Evolutionary conservation across 2,113 vertebrate species (phyloP), one percentile per base, ranked within the genome.

Genomic region (Gnathonemus longibarbis): DNA sequence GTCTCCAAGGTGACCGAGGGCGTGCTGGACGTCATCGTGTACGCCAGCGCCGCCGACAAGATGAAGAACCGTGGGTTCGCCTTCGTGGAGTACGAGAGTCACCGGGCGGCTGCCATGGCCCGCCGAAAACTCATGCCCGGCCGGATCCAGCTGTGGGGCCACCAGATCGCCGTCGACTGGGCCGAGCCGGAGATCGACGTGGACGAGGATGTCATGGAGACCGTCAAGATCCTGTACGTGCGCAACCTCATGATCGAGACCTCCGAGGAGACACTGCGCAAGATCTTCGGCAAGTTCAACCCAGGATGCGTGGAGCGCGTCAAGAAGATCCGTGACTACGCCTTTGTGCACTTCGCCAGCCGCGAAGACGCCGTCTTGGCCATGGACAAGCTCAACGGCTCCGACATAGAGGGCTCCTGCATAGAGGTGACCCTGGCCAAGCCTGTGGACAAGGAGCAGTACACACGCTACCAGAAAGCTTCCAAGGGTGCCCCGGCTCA

Each of bases 171-270:
- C 8, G 98, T 99, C 88, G 98, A 99, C 93, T 99, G 98, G 98
- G 98, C 98, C 0, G 98, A 99, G 91, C 98, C 98, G 0, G 98
- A 99, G 94, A 98, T 99, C 31, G 98, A 99, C 58, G 98, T 99
- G 62, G 98, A 99, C 6, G 98, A 99, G 96, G 98, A 99, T 0
- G 97, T 99, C 74, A 99, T 99, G 98, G 98, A 99, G 92, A 99
- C 98, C 0, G 98, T 99, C 88, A 99, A 99, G 95, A 99, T 99
- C 92, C 97, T 99, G 45, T 99, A 99, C 1, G 98, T 99, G 90
- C 96, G 98, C 62, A 99, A 99, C 95, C 96, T 99, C 90, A 99
- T 99, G 98, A 99, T 99, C 91, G 98, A 99, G 95, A 99, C 98
- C 88, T 97, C 97, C 0, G 98, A 99, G 94, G 98, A 99, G 93